Percentiles rank a stretch among this genome's conserved stretches.
phyloP scores from a whole-genome alignment of 1,140 invertebrate species.

The Drosophila simulans region DNA sequence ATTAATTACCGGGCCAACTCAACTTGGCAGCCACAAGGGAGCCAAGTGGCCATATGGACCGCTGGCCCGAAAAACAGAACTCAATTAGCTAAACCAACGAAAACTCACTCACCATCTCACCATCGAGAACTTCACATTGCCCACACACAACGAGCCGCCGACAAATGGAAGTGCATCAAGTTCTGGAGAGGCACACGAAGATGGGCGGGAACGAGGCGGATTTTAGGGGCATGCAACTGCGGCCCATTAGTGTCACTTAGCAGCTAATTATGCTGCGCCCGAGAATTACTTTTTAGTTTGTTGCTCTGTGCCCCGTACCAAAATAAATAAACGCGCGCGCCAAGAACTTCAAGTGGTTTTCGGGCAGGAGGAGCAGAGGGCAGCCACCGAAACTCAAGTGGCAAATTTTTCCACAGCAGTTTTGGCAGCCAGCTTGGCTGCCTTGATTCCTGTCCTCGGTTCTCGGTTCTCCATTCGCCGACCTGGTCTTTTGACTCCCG shows the following conservation, averaged over 20 bases:
- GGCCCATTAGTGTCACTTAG: constrained; percentile 77
- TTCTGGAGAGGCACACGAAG: not conserved
- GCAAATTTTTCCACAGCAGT: constrained; percentile 56
- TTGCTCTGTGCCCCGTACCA: constrained; percentile 62
- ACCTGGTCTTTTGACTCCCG: not conserved
- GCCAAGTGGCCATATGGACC: constrained; percentile 57
- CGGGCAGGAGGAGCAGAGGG: not conserved
- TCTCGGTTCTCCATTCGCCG: constrained; percentile 2
- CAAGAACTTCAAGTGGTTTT: constrained; percentile 26
- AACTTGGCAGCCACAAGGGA: constrained; percentile 73
- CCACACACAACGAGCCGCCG: constrained; percentile 35
- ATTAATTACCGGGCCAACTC: constrained; percentile 58
- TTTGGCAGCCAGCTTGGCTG: constrained; percentile 74
- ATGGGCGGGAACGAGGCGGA: not conserved
- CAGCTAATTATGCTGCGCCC: constrained; percentile 78
- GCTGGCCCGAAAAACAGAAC: constrained; percentile 57
- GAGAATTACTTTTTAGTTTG: constrained; percentile 81
- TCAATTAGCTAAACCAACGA: constrained; percentile 65
- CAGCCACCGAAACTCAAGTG: constrained; percentile 58
- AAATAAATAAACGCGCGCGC: constrained; percentile 68
- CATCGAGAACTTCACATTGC: constrained; percentile 28
- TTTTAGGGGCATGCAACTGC: constrained; percentile 42
- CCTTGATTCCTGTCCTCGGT: constrained; percentile 17
- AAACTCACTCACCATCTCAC: constrained; percentile 36
- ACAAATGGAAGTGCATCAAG: constrained; percentile 28